Evolutionary conservation across 2,888 invertebrate species (phyloP), one percentile per base, ranked within the genome.

Genomic region (Brachyopa scutellaris): DNA sequence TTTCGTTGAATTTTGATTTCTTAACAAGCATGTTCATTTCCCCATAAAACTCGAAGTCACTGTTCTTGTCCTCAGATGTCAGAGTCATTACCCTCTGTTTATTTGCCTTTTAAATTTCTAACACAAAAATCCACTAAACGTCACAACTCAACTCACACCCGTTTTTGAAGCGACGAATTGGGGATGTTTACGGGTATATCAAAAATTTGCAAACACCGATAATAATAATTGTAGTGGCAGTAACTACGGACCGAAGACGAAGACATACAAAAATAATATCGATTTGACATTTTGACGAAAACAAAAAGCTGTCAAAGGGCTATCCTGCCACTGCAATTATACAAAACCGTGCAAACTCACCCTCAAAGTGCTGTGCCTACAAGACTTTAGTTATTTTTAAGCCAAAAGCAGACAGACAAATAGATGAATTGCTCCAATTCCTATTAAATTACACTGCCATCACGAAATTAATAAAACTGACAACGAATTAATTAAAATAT

Each of bases 231-330:
- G n/a, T 36, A 21, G 9, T 33, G 15, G 13, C 31, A 53, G 51
- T 66, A 40, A 51, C 40, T 42, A 31, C 11, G 51, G 9, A 19
- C 21, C 17, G 8, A 13, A 4, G 6, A 53, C 49, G n/a, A n/a
- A n/a, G n/a, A n/a, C n/a, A n/a, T n/a, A 13, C 13, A 31, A 15
- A 31, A 0, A 40, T 26, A 40, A 59, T 55, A 66, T 74, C 66
- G 66, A 66, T 66, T 74, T 57, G 66, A 74, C 66, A 62, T 62
- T 62, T 72, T 33, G 13, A 19, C 29, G 21, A 19, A 17, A 40
- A 38, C 36, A 49, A 47, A 38, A 13, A 23, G 8, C 15, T 0
- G 5, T 2, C 51, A 19, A 38, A 33, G 47, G 36, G 13, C 53
- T 51, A 64, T 31, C 29, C 23, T 38, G 15, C n/a, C 21, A 26